Conservation (phyloP, 2,113 vertebrate genomes). For the rat (Rattus norvegicus) region GRCr8 NC_086022.1:48987001-48987500, state of each 20-base stretch:
- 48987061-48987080: not conserved
- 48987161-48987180: not conserved
- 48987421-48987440: not conserved
- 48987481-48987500: not conserved
- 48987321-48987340: not conserved
- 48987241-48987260: not conserved
- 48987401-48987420: not conserved
- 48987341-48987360: not conserved
- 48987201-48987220: not conserved
- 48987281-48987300: not conserved
- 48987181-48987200: not conserved
- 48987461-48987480: not conserved
- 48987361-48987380: not conserved
- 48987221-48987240: not conserved
- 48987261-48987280: not conserved
- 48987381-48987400: not conserved
- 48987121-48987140: not conserved
- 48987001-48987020: not conserved
- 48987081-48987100: not conserved
- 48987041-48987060: not conserved
- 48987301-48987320: not conserved
- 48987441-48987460: not conserved
- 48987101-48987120: not conserved
- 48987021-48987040: not conserved
- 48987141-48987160: not conserved